Evolutionary conservation across 2,113 vertebrate genomes (phyloP), one percentile per base, ranked within the genome.

Genomic region (Nycticebus coucang): DNA sequence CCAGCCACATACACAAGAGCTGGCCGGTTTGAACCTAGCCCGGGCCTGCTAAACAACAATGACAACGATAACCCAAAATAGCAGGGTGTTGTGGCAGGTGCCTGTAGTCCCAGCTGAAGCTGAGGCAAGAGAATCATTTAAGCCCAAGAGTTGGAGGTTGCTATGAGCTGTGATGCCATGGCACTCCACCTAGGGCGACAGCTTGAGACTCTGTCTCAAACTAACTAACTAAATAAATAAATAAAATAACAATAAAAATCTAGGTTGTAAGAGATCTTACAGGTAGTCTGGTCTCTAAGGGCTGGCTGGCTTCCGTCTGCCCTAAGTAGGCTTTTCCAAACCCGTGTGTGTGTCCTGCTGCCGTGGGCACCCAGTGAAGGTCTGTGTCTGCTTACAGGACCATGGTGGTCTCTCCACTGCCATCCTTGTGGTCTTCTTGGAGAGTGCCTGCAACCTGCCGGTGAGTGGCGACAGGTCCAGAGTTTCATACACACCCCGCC

Each of bases 381-480:
- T 60, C 41, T 91, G 19, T 95, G 37, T 93, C 59, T 94, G 30
- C 92, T 91, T 64, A 0, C 95, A 99, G 99, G 98, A 98, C 50
- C 74, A 89, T 17, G 96, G 98, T 4, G 98, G 99, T 74, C 94
- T 98, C 28, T 98, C 99, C 62, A 99, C 99, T 91, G 99, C 99
- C 60, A 98, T 99, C 99, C 98, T 99, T 0, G 93, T 99, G 9
- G 98, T 99, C 72, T 99, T 99, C 98, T 98, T 99, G 98, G 99
- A 99, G 94, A 98, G 97, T 0, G 99, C 99, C 72, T 99, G 99
- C 87, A 99, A 99, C 95, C 98, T 99, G 68, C 99, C 99, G 18
- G 99, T 99, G 94, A 99, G 99, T 99, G 95, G 55, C 0, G 24
- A 15, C 9, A 0, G 5, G 37, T 28, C 69, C 53, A n/a, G 53